Conservation (phyloP, 2,113 vertebrate genomes). For the Apodemus speciosus region DNA sequence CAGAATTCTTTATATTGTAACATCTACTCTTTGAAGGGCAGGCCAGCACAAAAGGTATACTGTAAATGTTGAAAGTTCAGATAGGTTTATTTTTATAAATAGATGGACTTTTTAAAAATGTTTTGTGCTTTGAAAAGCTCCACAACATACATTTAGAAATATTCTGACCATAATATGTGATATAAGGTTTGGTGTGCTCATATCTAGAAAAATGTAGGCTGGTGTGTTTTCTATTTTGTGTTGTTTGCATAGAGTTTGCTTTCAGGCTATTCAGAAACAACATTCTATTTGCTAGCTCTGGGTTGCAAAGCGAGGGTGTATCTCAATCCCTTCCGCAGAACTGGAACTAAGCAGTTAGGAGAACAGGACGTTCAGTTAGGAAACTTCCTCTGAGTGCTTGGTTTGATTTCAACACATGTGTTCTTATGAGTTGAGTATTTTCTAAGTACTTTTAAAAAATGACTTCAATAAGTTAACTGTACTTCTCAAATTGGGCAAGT, state of each 20-base stretch:
- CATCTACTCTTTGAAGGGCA: conserved; percentile 79
- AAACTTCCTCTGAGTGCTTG: conserved; percentile 44
- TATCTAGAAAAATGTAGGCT: conserved; percentile 70
- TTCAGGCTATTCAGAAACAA: conserved; percentile 6
- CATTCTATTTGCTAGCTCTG: conserved; percentile 5
- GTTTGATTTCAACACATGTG: conserved; percentile 15
- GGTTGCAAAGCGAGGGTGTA: neutral
- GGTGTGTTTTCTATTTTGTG: conserved; percentile 74
- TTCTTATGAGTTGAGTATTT: conserved; percentile 6
- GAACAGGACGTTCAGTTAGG: conserved; percentile 13
- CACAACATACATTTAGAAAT: conserved; percentile 72
- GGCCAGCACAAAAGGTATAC: conserved; percentile 73
- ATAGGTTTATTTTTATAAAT: conserved; percentile 79
- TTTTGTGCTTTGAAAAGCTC: conserved; percentile 72
- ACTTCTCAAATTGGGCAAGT: neutral
- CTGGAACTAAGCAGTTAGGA: neutral
- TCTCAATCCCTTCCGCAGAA: neutral
- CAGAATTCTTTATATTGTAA: conserved; percentile 65
- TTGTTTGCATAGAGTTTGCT: conserved; percentile 34
- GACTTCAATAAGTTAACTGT: neutral
- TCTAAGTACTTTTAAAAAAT: conserved; percentile 3
- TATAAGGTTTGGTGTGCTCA: conserved; percentile 60
- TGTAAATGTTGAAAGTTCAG: conserved; percentile 81
- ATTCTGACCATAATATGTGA: conserved; percentile 75
- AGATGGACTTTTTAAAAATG: neutral